Evolutionary conservation across 1,140 invertebrate species (phyloP), one percentile per base, ranked within the genome.

Genomic region (Psix sp.): DNA sequence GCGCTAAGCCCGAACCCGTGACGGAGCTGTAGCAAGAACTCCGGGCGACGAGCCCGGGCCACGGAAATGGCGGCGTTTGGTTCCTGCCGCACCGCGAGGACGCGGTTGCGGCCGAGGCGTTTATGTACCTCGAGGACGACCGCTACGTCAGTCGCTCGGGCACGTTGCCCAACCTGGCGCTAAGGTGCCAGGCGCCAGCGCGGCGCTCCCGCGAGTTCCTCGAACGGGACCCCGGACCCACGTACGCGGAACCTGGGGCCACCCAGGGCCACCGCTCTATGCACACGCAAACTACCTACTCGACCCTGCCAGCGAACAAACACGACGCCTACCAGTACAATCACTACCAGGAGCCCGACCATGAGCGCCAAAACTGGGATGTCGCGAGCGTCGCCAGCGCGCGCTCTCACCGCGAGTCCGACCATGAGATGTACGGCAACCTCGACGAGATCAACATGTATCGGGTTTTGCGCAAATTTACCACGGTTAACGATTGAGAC

Each of bases 11-110:
- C 3, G 94, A 95, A 77, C 94, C 94, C 33, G 94, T 95, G 67
- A 96, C 94, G 87, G 94, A 95, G 86, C 94, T 96, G 92, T 96
- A 95, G 94, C 94, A 94, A 94, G 93, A 94, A 90, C 91, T 93
- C 88, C 92, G 92, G 90, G 91, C 92, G 87, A 90, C 92, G 81
- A 91, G 91, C 89, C 91, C 91, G 87, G 88, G 88, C 78, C 88
- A 71, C 49, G 57, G 65, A 51, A 74, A 62, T 77, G 88, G 89
- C 81, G 89, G 85, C 45, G 84, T 86, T 31, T 86, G 87, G 85
- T 85, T 87, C 52, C 60, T 86, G 65, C 87, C 85, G 20, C 87
- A 85, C 68, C 89, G 91, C 79, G 91, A 91, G 78, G 92, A 91
- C 46, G 89, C 91, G 52, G 54, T 68, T 70, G 90, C 91, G 80